Conservation (phyloP, 2,797 vertebrate species). For the Helostoma temminkii region DNA sequence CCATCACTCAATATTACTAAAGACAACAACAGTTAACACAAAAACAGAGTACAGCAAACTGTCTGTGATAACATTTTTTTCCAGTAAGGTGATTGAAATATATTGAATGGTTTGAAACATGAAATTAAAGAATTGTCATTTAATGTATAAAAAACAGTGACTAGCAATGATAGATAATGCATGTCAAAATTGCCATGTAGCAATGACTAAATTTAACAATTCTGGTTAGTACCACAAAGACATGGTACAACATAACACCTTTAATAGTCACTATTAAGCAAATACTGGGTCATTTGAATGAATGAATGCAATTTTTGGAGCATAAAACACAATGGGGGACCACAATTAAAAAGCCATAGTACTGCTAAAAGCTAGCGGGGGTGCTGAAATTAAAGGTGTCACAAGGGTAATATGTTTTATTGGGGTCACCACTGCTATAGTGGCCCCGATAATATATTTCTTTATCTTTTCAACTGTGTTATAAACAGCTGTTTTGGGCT, state of each 20-base stretch:
- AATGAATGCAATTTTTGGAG: slow-evolving; percentile 70
- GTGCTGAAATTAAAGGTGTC: slow-evolving; percentile 80
- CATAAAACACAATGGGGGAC: slow-evolving; percentile 65
- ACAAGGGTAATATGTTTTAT: slow-evolving; percentile 83
- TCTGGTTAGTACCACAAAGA: slow-evolving; percentile 9
- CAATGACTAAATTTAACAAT: slow-evolving; percentile 5
- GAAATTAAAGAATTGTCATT: not conserved
- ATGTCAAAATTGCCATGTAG: not conserved
- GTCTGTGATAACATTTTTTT: slow-evolving; percentile 13
- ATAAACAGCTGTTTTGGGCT: slow-evolving; percentile 88
- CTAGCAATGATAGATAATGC: not conserved
- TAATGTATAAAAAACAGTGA: not conserved
- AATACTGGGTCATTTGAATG: slow-evolving; percentile 66
- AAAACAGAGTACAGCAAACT: slow-evolving; percentile 1
- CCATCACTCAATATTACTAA: slow-evolving; percentile 53
- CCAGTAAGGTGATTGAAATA: not conserved
- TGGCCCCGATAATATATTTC: slow-evolving; percentile 84
- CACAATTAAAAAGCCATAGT: slow-evolving; percentile 75
- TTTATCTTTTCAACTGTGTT: slow-evolving; percentile 86
- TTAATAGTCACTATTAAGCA: slow-evolving; percentile 41
- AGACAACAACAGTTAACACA: slow-evolving; percentile 17
- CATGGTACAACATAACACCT: slow-evolving; percentile 15
- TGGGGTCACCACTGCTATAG: slow-evolving; percentile 80
- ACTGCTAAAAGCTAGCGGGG: slow-evolving; percentile 74
- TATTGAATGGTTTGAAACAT: not conserved